Base-by-base conservation (phyloP, 1,140 invertebrate genomes). In the Stegodyphus dumicola region DNA sequence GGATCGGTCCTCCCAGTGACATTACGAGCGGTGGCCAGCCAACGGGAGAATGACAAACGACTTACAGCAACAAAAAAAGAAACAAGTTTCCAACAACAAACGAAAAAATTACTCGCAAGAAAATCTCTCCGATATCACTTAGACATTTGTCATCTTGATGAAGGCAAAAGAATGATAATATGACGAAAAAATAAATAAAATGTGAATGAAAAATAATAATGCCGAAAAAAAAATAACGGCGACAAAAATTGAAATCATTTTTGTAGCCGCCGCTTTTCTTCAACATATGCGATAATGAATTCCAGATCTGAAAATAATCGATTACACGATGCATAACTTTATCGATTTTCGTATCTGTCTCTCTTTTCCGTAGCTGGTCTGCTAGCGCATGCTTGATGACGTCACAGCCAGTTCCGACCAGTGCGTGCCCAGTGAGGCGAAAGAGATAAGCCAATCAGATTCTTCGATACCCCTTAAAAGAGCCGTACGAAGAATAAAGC, bases 91-190 rank as follows among this genome's bases (percentile, higher is more conserved):
- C 67, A 64, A 81, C 67, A 67, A 51, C 48, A 52, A 33, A 18
- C 48, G 52, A 64, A 75, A 84, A 76, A 84, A 52, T 56, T 18
- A 18, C 74, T 52, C 15, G 11, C 33, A 85, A 75, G 70, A 83
- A 85, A 85, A 85, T 85, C 81, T 60, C 60, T 85, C 74, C 81
- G 64, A 85, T 85, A 85, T 85, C 74, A 85, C 81, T 85, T 85
- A 85, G 81, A 85, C 74, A 85, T 85, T 85, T 85, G 81, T 85
- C 81, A 85, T 85, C 74, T 85, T 85, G 81, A 85, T 85, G 81
- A 85, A 49, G 11, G 74, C 15, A 56, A 53, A 77, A 69, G 74
- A 77, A 85, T 77, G 74, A 85, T 76, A 70, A 85, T 85, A 70
- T 56, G 66, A 76, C 60, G 65, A 85, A 10, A 85, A 67, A 85